phyloP scores from a whole-genome alignment of 2,113 vertebrate species.

The Macroglossus sobrinus region DNA sequence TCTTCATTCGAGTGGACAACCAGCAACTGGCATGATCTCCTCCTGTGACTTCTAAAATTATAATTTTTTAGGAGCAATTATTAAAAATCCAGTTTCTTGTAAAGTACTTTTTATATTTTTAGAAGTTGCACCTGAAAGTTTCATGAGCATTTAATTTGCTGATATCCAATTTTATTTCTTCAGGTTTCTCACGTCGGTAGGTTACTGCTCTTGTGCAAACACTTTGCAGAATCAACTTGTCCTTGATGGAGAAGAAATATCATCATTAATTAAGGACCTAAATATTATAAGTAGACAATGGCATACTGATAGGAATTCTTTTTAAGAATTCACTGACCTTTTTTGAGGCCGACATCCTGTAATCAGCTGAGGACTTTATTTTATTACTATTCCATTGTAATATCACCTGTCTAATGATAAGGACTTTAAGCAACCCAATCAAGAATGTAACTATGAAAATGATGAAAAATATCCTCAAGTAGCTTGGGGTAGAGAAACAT shows the following conservation, averaged over 20 bases:
- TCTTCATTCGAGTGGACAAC: constrained; percentile 72
- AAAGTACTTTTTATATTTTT: constrained; percentile 64
- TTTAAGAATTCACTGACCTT: constrained; percentile 86
- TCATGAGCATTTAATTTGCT: constrained; percentile 90
- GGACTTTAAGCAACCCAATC: constrained; percentile 91
- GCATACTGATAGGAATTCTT: background rate
- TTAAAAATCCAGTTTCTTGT: constrained; percentile 68
- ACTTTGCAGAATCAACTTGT: constrained; percentile 88
- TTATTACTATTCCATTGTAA: constrained; percentile 84
- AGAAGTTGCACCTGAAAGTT: constrained; percentile 88
- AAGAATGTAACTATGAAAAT: constrained; percentile 94
- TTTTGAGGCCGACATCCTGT: constrained; percentile 84
- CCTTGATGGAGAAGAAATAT: constrained; percentile 83
- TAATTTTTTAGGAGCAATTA: constrained; percentile 61
- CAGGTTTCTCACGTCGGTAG: constrained; percentile 91
- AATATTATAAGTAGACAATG: constrained; percentile 23
- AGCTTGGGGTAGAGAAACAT: constrained; percentile 87
- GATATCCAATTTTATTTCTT: constrained; percentile 92
- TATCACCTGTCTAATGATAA: constrained; percentile 89
- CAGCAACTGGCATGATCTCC: constrained; percentile 57
- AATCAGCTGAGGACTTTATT: constrained; percentile 81
- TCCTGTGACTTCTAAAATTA: constrained; percentile 69
- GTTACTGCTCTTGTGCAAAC: constrained; percentile 94
- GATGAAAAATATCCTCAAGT: constrained; percentile 93
- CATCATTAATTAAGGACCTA: constrained; percentile 64